Percentiles rank a stretch among this genome's conserved stretches.
These are phyloP conservation scores for Aphyosemion australe DNA, from an alignment of 2,113 vertebrate genomes.

Conservation along the genomic window DNA sequence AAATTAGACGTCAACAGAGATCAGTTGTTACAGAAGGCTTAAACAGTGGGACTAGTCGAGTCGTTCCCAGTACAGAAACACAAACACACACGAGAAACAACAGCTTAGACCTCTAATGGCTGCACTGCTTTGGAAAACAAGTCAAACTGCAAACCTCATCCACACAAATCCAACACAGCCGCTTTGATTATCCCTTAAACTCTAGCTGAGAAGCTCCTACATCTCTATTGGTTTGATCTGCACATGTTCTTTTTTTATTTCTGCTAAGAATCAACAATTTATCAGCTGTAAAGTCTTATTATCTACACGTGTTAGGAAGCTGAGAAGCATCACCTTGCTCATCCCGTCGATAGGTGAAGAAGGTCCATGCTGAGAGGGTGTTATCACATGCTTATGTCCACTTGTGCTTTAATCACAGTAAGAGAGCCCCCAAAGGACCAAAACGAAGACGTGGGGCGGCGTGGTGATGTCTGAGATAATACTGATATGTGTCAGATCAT, in stretches of 20 bases:
- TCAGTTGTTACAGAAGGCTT: slow-evolving; percentile 47
- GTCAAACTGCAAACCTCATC: slow-evolving; percentile 34
- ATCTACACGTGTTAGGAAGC: slow-evolving; percentile 58
- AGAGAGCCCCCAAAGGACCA: slow-evolving; percentile 56
- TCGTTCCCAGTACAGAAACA: background rate
- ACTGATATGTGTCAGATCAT: slow-evolving; percentile 33
- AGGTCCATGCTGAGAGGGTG: slow-evolving; percentile 65
- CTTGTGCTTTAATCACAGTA: slow-evolving; percentile 74
- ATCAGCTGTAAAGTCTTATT: slow-evolving; percentile 41
- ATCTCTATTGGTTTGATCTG: slow-evolving; percentile 28
- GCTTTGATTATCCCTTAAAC: slow-evolving; percentile 23
- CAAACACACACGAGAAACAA: slow-evolving; percentile 10
- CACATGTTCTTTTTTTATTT: slow-evolving; percentile 1
- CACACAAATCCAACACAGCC: slow-evolving; percentile 29
- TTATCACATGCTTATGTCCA: slow-evolving; percentile 62
- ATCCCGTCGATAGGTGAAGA: slow-evolving; percentile 39
- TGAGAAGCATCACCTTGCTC: slow-evolving; percentile 42
- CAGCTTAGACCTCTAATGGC: slow-evolving; percentile 31
- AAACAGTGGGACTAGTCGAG: slow-evolving; percentile 40
- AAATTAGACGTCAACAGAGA: slow-evolving; percentile 49
- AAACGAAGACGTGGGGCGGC: slow-evolving; percentile 25
- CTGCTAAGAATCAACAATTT: slow-evolving; percentile 36
- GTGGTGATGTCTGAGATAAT: slow-evolving; percentile 41
- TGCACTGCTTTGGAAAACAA: slow-evolving; percentile 35
- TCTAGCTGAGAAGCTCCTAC: slow-evolving; percentile 19